Base-by-base conservation (phyloP, 2,797 vertebrate genomes). In the Myioborus melanocephalus region DNA sequence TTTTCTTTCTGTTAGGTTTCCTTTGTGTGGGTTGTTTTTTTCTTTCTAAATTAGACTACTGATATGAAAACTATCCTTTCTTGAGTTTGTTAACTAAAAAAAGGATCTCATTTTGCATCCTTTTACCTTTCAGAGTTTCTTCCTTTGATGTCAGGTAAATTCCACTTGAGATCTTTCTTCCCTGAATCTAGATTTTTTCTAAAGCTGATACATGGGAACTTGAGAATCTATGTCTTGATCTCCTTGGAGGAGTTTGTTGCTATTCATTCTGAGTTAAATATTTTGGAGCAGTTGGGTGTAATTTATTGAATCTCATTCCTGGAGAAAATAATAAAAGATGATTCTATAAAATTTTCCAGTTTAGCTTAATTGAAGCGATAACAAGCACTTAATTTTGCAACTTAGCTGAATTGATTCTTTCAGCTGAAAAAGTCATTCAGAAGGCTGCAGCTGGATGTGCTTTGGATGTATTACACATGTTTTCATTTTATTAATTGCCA, bases 361-460 rank as follows among this genome's bases (percentile, higher is more conserved):
- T 79, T 84, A 79, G 63, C 50, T 61, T 88, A 83, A 94, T 66
- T 86, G 61, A 87, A 72, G 55, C 0, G 2, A 53, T 90, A 95
- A 61, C 52, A 79, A 72, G 66, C 63, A 56, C 64, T 92, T 93
- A 76, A 90, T 93, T 92, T 91, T 87, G 66, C 41, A 60, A 15
- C 73, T 89, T 89, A 35, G 20, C 35, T 83, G 60, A 94, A 73
- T 68, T 66, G 44, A 87, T 91, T 84, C 60, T 77, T 87, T 93
- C 75, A 92, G 71, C 88, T 92, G 88, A 69, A 91, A 61, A 87
- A 90, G 55, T 47, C 6, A 18, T 83, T 96, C 64, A 87, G 10
- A 87, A 90, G 22, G 13, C 80, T 89, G 81, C 90, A 96, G 81
- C 93, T 96, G 95, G 73, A 68, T 93, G 80, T 94, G 64, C 80